Evolutionary conservation across 2,797 vertebrate genomes (phyloP).

Genomic region (Lagodon rhomboides): DNA sequence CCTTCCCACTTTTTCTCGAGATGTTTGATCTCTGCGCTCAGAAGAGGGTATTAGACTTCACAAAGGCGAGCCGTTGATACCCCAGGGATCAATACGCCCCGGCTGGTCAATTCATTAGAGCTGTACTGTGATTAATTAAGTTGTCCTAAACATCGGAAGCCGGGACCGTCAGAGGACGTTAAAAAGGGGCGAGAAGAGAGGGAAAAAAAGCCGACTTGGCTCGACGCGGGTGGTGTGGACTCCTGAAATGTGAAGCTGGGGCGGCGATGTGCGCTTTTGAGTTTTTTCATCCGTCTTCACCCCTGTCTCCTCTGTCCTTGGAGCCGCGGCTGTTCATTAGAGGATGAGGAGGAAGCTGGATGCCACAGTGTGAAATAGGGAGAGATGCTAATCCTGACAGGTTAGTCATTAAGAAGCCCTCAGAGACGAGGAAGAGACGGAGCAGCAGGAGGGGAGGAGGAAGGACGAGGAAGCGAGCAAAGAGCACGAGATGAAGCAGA

Average conservation of each 20-base stretch:
- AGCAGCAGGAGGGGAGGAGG: background rate
- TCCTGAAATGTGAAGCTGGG: constrained; percentile 71
- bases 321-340: constrained; percentile 71
- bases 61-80: constrained; percentile 70
- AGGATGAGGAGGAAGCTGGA: constrained; percentile 70
- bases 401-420: constrained; percentile 79
- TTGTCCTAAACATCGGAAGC: constrained; percentile 70
- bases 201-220: constrained; percentile 46
- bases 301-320: constrained; percentile 74
- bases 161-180: constrained; percentile 57
- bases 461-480: constrained; percentile 14
- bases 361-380: constrained; percentile 73
- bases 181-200: constrained; percentile 50
- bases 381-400: constrained; percentile 82
- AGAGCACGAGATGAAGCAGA: constrained; percentile 21
- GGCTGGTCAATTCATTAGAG: constrained; percentile 82
- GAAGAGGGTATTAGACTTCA: constrained; percentile 79
- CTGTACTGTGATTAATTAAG: constrained; percentile 83
- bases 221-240: constrained; percentile 42
- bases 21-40: constrained; percentile 74
- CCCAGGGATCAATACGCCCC: constrained; percentile 79
- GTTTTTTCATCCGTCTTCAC: constrained; percentile 70
- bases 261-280: constrained; percentile 50
- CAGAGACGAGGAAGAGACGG: constrained; percentile 60
- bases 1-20: constrained; percentile 53